These are phyloP conservation scores for Drosophila tsacasi DNA, from an alignment of 1,140 invertebrate species.

Conservation along the genomic window DNA sequence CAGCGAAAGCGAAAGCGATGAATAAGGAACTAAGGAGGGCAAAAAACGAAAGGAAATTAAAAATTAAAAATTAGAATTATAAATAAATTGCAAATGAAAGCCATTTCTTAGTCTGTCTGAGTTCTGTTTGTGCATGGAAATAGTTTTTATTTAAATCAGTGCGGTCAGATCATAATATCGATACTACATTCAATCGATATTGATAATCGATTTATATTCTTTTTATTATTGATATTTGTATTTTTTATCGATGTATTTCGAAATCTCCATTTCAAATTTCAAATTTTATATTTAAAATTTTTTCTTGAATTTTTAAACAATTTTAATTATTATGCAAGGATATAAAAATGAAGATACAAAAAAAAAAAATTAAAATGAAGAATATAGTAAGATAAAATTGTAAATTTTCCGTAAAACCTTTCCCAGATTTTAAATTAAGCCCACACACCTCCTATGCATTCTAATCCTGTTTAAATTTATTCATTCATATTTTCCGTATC, in stretches of 20 bases:
- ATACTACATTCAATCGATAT: not conserved
- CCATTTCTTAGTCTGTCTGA: not conserved
- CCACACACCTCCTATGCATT: not conserved
- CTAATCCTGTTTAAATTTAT: slow-evolving; percentile 7
- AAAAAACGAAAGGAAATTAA: too few species aligned
- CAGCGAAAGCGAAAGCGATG: slow-evolving; percentile 24
- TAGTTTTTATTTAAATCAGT: not conserved
- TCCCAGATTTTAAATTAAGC: not conserved
- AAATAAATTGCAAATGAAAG: not conserved
- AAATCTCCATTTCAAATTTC: too few species aligned
- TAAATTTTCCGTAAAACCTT: not conserved
- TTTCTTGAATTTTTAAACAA: too few species aligned
- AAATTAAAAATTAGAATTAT: not conserved
- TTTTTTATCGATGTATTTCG: not conserved
- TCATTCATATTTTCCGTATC: slow-evolving; percentile 11
- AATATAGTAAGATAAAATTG: not conserved
- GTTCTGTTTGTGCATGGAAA: not conserved
- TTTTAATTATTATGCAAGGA: too few species aligned
- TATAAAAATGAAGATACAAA: too few species aligned
- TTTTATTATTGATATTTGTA: not conserved
- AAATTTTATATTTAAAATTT: too few species aligned
- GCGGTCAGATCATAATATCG: too few species aligned
- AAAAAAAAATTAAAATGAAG: too few species aligned
- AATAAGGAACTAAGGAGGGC: not conserved
- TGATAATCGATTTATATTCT: not conserved